Evolutionary conservation across 2,113 vertebrate species (phyloP), one percentile per base, ranked within the genome.

Genomic region (Erythrolamprus reginae): DNA sequence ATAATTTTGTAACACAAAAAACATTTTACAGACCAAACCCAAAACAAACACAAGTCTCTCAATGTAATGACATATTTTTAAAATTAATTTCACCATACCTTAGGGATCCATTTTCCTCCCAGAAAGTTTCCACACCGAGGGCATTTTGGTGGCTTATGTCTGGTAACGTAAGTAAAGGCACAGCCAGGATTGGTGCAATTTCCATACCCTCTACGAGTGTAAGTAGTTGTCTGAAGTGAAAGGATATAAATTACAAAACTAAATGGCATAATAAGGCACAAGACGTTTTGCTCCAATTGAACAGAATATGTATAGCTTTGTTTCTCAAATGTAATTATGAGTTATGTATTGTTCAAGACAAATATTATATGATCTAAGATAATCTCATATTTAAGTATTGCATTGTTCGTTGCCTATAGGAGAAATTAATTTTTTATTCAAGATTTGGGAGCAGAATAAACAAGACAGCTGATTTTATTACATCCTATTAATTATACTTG

Each of bases 81-180:
- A n/a, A 3, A 52, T 24, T 23, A 23, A 52, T n/a, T 65, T 28
- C 51, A 89, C 12, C 38, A 97, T 96, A 99, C 99, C 95, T 97
- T 96, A 87, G 98, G 98, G 92, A 98, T 97, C 99, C 99, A 99
- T 95, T 99, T 99, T 38, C 99, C 98, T 91, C 98, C 99, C 23
- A 99, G 97, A 93, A 98, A 98, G 93, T 96, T 98, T 33, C 98
- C 98, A 88, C 99, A 99, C 0, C 95, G 92, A 0, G 99, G 99
- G 91, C 99, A 99, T 88, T 97, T 97, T 7, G 98, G 98, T 48
- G 99, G 99, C 90, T 99, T 99, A 96, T 99, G 99, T 83, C 99
- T 98, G 83, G 99, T 99, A 94, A 99, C 98, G 0, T 99, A 99
- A 9, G 98, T 97, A 92, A 99, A 99, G 24, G 98, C 97, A 93